phyloP scores from a whole-genome alignment of 1,140 invertebrate genomes.

The Penaeus indicus region DNA sequence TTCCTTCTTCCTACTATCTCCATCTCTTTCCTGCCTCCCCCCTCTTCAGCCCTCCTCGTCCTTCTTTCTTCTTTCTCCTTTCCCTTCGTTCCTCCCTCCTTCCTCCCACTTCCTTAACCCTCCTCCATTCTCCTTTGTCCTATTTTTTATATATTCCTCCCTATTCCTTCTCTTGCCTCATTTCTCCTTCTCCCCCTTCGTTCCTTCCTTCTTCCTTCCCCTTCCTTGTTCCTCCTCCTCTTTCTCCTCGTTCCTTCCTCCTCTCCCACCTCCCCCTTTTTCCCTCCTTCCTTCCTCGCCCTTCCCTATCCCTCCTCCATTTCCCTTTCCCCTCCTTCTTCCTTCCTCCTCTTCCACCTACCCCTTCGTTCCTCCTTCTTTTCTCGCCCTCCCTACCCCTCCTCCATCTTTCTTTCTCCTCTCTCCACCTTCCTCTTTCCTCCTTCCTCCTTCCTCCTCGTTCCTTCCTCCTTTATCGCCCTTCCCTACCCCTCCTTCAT shows the following conservation, averaged over 20 bases:
- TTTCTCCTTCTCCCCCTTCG: not conserved
- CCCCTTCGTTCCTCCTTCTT: not conserved
- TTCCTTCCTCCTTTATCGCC: not conserved
- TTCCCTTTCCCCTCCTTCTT: not conserved
- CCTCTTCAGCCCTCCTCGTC: no score
- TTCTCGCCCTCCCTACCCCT: not conserved
- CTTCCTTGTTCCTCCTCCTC: not conserved
- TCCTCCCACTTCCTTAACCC: no score
- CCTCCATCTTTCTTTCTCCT: no score
- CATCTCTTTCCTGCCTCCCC: no score
- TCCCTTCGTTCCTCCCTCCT: no score
- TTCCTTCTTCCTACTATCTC: no score
- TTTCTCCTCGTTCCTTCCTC: not conserved
- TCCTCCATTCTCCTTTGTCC: no score
- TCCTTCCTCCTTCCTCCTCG: no score
- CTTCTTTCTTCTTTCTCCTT: no score
- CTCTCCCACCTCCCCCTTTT: not conserved
- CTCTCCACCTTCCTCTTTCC: no score
- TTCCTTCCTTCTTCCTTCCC: not conserved
- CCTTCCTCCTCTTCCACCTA: not conserved
- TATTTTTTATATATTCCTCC: not conserved
- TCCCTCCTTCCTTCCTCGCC: not conserved
- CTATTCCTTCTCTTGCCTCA: not conserved
- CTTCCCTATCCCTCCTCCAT: not conserved
- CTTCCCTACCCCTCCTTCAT: not conserved